These are phyloP conservation scores for Reticulitermes lucifugus DNA, from an alignment of 2,888 invertebrate genomes.

Conservation along the genomic window DNA sequence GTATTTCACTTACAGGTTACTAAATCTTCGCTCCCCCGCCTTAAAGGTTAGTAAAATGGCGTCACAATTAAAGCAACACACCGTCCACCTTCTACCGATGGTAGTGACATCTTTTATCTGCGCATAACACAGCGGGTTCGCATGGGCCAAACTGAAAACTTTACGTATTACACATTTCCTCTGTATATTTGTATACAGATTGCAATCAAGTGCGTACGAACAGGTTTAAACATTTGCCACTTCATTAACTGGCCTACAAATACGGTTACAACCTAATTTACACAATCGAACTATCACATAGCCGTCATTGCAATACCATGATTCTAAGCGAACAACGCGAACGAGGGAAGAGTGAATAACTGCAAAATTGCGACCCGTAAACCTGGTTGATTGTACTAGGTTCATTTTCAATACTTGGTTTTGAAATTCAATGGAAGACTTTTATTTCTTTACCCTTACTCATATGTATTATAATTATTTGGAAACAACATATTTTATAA, in stretches of 20 bases:
- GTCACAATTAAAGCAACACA: conserved; percentile 52
- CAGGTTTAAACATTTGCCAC: neutral
- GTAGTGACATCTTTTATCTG: conserved; percentile 50
- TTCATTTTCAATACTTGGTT: neutral
- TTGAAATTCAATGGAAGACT: too few species aligned
- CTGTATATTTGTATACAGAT: neutral
- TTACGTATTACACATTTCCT: neutral
- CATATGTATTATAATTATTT: too few species aligned
- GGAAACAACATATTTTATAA: neutral
- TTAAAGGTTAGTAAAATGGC: conserved; percentile 55
- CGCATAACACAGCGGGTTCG: neutral
- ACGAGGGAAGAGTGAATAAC: neutral
- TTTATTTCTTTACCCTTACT: too few species aligned
- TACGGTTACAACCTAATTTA: neutral
- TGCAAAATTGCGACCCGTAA: neutral
- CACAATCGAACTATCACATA: conserved; percentile 22
- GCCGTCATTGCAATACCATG: conserved; percentile 44
- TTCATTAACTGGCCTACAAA: neutral
- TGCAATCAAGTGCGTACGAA: neutral
- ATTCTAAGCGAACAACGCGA: conserved; percentile 31
- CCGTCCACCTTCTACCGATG: conserved; percentile 36
- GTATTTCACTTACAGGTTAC: conserved; percentile 1
- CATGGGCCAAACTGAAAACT: neutral
- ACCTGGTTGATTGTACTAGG: neutral
- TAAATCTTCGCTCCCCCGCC: conserved; percentile 52